A percentile compares a stretch with the other conserved stretches of the same genome.
These are phyloP conservation scores for Bos javanicus DNA, from an alignment of 2,113 vertebrate genomes.

Conservation along the genomic window DNA sequence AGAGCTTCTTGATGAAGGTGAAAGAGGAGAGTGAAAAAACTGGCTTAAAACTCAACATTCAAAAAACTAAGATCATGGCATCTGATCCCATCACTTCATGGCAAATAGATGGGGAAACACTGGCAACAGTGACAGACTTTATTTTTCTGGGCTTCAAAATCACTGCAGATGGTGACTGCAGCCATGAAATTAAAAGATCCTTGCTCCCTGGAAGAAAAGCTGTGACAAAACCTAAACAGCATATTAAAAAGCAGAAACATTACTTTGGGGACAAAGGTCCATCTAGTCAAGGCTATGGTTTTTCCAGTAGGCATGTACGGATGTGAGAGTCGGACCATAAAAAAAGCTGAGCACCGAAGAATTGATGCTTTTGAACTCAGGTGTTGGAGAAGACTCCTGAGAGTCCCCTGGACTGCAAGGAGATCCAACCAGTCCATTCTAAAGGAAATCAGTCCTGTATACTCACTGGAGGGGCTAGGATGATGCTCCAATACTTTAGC, in stretches of 20 bases:
- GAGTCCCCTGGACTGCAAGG: neutral
- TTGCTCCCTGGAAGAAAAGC: neutral
- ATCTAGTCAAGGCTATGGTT: neutral
- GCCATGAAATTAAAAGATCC: neutral
- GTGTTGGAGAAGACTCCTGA: neutral
- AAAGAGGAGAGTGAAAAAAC: neutral
- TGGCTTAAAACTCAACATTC: neutral
- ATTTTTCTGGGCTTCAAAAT: neutral
- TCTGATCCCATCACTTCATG: neutral
- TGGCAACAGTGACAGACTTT: neutral
- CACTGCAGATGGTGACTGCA: neutral
- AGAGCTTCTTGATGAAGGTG: neutral
- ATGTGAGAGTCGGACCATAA: neutral
- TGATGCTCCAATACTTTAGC: neutral
- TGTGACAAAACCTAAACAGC: neutral
- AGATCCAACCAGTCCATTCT: neutral
- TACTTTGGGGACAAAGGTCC: neutral
- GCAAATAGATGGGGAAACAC: neutral
- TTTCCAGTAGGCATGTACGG: neutral
- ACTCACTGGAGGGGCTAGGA: neutral
- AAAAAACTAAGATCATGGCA: neutral
- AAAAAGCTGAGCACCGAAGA: neutral
- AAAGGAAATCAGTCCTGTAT: neutral
- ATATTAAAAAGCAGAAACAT: neutral
- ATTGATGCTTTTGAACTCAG: neutral